Conservation (phyloP, 2,888 invertebrate species). For the Caenorhabditis sp. region DNA sequence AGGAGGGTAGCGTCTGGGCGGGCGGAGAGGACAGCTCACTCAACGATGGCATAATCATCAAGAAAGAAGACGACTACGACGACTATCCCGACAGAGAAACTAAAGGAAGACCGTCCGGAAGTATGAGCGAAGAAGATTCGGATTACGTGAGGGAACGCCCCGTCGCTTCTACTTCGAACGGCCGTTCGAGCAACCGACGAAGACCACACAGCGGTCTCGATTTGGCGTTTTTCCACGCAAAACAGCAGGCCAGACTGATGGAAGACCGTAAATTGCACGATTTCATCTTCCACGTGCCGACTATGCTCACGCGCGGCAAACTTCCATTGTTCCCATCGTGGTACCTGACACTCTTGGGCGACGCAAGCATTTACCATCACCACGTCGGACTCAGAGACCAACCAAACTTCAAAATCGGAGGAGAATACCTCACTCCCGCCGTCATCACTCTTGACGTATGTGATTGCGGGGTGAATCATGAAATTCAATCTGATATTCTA, state of each 20-base stretch:
- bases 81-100: slow-evolving; percentile 20
- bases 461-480: not conserved
- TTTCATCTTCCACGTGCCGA: slow-evolving; percentile 92
- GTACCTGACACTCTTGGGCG: slow-evolving; percentile 91
- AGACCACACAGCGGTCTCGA: no score
- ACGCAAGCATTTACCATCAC: slow-evolving; percentile 87
- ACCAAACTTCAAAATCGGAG: slow-evolving; percentile 90
- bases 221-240: slow-evolving; percentile 19
- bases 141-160: no score
- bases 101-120: no score
- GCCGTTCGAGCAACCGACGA: no score
- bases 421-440: slow-evolving; percentile 94
- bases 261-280: slow-evolving; percentile 29
- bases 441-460: slow-evolving; percentile 83
- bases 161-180: no score
- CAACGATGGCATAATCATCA: slow-evolving; percentile 54
- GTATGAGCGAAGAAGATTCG: no score
- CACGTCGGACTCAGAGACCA: slow-evolving; percentile 81
- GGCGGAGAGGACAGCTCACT: slow-evolving; percentile 61
- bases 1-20: no score
- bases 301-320: slow-evolving; percentile 85
- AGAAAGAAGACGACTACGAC: slow-evolving; percentile 13
- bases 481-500: not conserved
- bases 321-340: slow-evolving; percentile 92
- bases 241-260: slow-evolving; percentile 23